Percentiles rank a stretch among this genome's conserved stretches.
These are phyloP conservation scores for Drosophila setosimentum DNA, from an alignment of 2,888 invertebrate genomes.

Conservation along the genomic window DNA sequence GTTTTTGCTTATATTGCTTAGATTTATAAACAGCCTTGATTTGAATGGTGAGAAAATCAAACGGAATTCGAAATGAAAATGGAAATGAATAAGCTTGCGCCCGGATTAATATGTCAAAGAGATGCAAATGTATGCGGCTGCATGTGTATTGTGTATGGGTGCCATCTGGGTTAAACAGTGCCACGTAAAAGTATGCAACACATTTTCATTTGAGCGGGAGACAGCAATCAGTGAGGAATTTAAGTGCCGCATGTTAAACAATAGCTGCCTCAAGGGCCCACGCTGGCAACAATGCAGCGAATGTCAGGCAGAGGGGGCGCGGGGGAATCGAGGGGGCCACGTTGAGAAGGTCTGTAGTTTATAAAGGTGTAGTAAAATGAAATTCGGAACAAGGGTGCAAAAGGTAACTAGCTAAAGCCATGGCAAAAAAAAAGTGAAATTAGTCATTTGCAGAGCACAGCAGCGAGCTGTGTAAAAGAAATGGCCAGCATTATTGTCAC, in stretches of 20 bases:
- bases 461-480: background rate
- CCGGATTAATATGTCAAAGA: constrained; percentile 24
- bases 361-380: constrained; percentile 44
- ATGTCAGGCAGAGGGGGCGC: no score
- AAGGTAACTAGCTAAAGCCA: constrained; percentile 27
- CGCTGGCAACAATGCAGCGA: background rate
- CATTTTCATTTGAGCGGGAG: constrained; percentile 28
- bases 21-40: constrained; percentile 3
- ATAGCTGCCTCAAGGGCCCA: constrained; percentile 28
- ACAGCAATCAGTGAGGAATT: constrained; percentile 55
- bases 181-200: constrained; percentile 44
- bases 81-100: constrained; percentile 45
- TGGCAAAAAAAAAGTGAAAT: constrained; percentile 45
- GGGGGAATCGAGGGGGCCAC: background rate
- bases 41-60: background rate
- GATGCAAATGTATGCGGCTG: constrained; percentile 14
- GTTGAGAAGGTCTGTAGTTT: background rate
- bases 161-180: constrained; percentile 27
- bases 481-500: background rate
- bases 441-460: constrained; percentile 53
- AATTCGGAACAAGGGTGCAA: constrained; percentile 32
- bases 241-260: constrained; percentile 53
- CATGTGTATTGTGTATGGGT: background rate
- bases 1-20: background rate
- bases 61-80: constrained; percentile 6